Conservation (phyloP, 2,888 invertebrate species). For the Cryptus armator region DNA sequence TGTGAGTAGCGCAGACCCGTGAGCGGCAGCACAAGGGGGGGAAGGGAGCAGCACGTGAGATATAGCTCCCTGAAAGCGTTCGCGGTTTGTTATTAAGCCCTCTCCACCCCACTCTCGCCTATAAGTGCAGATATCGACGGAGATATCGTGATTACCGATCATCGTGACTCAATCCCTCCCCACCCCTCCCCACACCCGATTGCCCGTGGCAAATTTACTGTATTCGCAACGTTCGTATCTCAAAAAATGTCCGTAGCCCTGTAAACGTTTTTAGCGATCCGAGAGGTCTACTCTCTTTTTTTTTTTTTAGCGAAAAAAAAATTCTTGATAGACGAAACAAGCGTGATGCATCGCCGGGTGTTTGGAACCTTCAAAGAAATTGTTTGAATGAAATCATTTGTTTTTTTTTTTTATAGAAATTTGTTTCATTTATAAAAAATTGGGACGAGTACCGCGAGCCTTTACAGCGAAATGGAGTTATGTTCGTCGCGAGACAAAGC, state of each 20-base stretch:
- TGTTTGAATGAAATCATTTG: too few relatives aligned
- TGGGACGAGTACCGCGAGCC: too few relatives aligned
- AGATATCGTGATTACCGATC: slow-evolving; percentile 78
- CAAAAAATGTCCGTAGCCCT: background rate
- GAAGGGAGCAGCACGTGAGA: slow-evolving; percentile 70
- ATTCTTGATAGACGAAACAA: too few relatives aligned
- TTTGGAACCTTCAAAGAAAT: too few relatives aligned
- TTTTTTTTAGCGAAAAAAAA: too few relatives aligned
- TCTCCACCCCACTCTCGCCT: slow-evolving; percentile 29
- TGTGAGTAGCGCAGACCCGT: slow-evolving; percentile 67
- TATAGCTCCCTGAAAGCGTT: slow-evolving; percentile 77
- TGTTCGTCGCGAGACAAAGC: too few relatives aligned
- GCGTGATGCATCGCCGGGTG: too few relatives aligned
- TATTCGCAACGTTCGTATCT: slow-evolving; percentile 43
- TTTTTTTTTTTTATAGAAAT: too few relatives aligned
- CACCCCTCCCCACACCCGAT: slow-evolving; percentile 47
- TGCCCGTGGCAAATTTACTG: slow-evolving; percentile 60
- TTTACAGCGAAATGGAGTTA: too few relatives aligned
- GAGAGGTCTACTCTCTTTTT: background rate
- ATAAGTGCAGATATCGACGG: slow-evolving; percentile 62
- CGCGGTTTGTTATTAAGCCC: slow-evolving; percentile 78
- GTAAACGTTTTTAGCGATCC: background rate
- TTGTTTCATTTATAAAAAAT: too few relatives aligned
- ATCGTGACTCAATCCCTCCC: slow-evolving; percentile 74
- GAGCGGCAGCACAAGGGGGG: slow-evolving; percentile 67